Conservation (phyloP, 2,797 vertebrate genomes). For the Lepus oiostolus region DNA sequence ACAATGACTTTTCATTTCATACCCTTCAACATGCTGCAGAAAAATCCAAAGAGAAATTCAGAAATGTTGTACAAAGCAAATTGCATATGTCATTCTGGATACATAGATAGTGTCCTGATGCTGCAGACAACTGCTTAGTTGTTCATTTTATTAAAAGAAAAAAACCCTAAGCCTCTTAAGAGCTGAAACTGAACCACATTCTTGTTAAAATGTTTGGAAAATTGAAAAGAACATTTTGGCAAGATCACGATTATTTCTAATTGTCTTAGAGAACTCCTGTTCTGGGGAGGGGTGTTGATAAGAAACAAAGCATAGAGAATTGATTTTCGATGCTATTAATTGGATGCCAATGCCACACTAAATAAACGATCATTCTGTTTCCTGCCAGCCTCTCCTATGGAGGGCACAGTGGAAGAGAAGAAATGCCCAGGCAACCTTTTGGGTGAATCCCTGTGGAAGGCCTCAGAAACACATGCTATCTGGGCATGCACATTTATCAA, state of each 20-base stretch:
- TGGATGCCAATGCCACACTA: conserved; percentile 85
- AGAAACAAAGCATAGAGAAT: conserved; percentile 87
- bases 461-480: conserved; percentile 87
- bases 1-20: conserved; percentile 52
- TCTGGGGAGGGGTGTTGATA: conserved; percentile 87
- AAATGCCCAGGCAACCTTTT: conserved; percentile 83
- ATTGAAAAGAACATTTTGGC: conserved; percentile 82
- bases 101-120: conserved; percentile 58
- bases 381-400: conserved; percentile 85
- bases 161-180: conserved; percentile 65
- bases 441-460: conserved; percentile 85
- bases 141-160: conserved; percentile 70
- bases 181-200: conserved; percentile 71
- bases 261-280: conserved; percentile 87
- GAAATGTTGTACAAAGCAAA: conserved; percentile 49
- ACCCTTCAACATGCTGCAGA: conserved; percentile 1
- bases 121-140: conserved; percentile 71
- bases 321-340: conserved; percentile 87
- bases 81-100: conserved; percentile 59
- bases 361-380: conserved; percentile 86
- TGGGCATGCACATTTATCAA: conserved; percentile 87
- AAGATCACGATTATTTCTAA: conserved; percentile 87
- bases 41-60: conserved; percentile 69
- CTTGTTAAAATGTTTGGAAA: conserved; percentile 84
- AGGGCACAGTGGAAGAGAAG: conserved; percentile 84